Base-by-base conservation (phyloP, 2,797 vertebrate species). In the Gallinago solitaria region DNA sequence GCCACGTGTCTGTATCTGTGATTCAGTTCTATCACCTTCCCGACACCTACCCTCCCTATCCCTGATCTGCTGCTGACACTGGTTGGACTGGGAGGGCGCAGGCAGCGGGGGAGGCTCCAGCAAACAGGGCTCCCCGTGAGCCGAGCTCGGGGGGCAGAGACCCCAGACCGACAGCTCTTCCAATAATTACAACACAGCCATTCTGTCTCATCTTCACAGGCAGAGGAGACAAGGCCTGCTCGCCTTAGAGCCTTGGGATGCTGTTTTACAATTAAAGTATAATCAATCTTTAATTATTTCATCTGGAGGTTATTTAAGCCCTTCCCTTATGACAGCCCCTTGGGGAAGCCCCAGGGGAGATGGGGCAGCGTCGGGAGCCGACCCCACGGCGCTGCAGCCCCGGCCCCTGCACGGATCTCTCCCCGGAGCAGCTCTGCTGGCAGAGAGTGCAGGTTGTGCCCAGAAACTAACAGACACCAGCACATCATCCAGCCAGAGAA, bases 281-380 rank as follows among this genome's bases (percentile, higher is more conserved):
- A 96, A 95, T 95, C 97, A 93, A 96, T 96, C 90, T 83, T 76
- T 80, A 95, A 96, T 96, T 94, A 93, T 97, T 97, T 87, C 17
- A 3, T 85, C 85, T 85, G 93, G 95, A 97, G 95, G 97, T 89
- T 95, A 82, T 97, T 98, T 92, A 94, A 96, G 92, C 96, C 91
- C 67, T 93, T 97, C 93, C 94, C 90, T 94, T 41, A 33, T 9
- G n/a, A 89, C 94, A 97, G 95, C 95, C 96, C 94, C 94, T 83
- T 33, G 19, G 83, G 93, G 93, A 87, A 90, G 85, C 69, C 70
- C 35, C 54, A 60, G 89, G 67, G 67, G 94, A 76, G 96, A 88
- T 56, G 81, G 93, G 87, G 70, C 90, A 97, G 43, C 9, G 4
- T 32, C 32, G 16, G 33, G 79, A 94, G 80, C 77, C 57, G 30